Conservation (phyloP, 2,113 vertebrate species). For the Mesitornis unicolor region DNA sequence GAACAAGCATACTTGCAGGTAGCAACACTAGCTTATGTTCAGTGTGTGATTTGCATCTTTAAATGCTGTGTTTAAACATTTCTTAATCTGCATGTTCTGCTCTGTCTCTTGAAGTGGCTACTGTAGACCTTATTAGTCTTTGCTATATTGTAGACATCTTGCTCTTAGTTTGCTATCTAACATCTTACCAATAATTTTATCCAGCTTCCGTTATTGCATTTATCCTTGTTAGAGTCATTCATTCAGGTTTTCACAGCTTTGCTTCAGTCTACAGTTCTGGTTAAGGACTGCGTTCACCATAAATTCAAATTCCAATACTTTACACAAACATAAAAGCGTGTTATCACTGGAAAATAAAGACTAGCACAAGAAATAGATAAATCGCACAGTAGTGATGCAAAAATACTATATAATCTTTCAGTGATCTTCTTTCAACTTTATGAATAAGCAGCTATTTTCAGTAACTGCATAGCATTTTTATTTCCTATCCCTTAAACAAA, state of each 20-base stretch:
- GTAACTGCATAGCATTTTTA: not conserved
- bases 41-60: not conserved
- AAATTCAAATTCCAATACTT: not conserved
- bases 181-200: not conserved
- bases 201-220: not conserved
- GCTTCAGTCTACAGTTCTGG: not conserved
- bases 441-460: not conserved
- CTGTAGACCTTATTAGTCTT: not conserved
- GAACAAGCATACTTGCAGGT: not conserved
- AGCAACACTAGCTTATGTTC: not conserved
- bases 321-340: not conserved
- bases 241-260: not conserved
- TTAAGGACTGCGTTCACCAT: not conserved
- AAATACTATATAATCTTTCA: not conserved
- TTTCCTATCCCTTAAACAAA: not conserved
- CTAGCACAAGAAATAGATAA: not conserved
- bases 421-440: not conserved
- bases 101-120: not conserved
- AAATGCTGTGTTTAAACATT: not conserved
- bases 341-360: not conserved
- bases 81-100: not conserved
- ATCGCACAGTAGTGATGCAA: not conserved
- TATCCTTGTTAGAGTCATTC: not conserved
- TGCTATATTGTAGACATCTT: not conserved
- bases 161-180: not conserved